These are phyloP conservation scores for Agonopterix heracliana DNA, from an alignment of 2,888 invertebrate species.

Conservation along the genomic window DNA sequence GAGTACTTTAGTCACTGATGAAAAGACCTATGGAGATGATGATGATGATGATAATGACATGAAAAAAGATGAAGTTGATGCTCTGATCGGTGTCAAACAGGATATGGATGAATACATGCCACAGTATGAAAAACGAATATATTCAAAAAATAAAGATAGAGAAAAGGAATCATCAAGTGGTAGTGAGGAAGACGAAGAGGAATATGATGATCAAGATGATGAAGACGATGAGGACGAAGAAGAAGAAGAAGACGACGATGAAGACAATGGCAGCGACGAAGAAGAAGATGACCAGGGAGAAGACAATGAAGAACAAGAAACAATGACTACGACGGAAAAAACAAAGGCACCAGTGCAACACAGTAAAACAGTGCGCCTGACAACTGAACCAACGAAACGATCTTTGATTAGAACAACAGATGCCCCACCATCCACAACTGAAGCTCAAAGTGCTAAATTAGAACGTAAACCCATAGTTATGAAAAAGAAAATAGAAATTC, in stretches of 20 bases:
- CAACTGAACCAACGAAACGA: slow-evolving; percentile 50
- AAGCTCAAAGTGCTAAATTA: slow-evolving; percentile 27
- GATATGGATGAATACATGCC: slow-evolving; percentile 59
- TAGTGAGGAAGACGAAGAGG: slow-evolving; percentile 21
- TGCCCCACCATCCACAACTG: slow-evolving; percentile 39
- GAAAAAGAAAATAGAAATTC: slow-evolving; percentile 59
- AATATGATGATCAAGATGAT: slow-evolving; percentile 21
- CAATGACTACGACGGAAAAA: slow-evolving; percentile 9
- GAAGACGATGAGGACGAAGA: slow-evolving; percentile 22
- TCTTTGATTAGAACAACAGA: slow-evolving; percentile 50
- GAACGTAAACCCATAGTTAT: slow-evolving; percentile 43
- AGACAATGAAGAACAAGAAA: slow-evolving; percentile 16
- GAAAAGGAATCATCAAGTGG: slow-evolving; percentile 12
- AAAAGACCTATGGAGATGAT: slow-evolving; percentile 55
- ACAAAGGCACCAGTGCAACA: slow-evolving; percentile 19
- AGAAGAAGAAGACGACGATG: slow-evolving; percentile 22
- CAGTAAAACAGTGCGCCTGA: slow-evolving; percentile 9
- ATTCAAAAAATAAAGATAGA: slow-evolving; percentile 17
- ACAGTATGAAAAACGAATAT: slow-evolving; percentile 49
- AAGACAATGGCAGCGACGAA: slow-evolving; percentile 19
- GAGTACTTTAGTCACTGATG: slow-evolving; percentile 64
- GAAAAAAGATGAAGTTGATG: slow-evolving; percentile 55
- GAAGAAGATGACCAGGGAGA: slow-evolving; percentile 25
- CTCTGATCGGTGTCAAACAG: slow-evolving; percentile 52
- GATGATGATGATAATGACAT: slow-evolving; percentile 39